phyloP scores from a whole-genome alignment of 2,113 vertebrate species.

The Choloepus hoffmanni region DNA sequence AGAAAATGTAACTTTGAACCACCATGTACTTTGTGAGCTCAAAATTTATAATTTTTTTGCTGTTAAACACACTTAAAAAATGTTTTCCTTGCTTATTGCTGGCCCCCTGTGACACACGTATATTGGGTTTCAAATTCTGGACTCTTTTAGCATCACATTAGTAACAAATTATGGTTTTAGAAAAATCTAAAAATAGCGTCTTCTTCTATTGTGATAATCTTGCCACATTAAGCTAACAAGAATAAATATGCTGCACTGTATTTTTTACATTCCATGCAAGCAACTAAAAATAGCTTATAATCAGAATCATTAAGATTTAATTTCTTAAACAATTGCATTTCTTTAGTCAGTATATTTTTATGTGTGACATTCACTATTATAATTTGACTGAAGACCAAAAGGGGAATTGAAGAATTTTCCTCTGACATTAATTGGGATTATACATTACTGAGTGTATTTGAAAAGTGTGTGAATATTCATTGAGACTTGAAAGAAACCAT shows the following conservation, averaged over 20 bases:
- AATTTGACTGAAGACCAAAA: neutral
- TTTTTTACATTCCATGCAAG: slow-evolving; percentile 18
- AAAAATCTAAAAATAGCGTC: slow-evolving; percentile 45
- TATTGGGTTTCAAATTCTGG: slow-evolving; percentile 12
- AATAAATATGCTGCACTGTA: slow-evolving; percentile 23
- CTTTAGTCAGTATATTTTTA: slow-evolving; percentile 13
- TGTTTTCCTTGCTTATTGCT: neutral
- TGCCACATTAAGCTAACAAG: slow-evolving; percentile 47
- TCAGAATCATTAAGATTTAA: neutral
- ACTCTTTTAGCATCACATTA: neutral
- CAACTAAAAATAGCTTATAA: slow-evolving; percentile 40
- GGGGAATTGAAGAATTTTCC: neutral
- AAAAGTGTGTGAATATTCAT: neutral
- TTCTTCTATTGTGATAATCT: neutral
- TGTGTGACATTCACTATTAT: neutral
- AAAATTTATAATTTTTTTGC: slow-evolving; percentile 6
- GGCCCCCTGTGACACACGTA: neutral
- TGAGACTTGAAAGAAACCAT: neutral
- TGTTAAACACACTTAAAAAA: neutral
- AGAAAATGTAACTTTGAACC: neutral
- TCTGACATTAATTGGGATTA: neutral
- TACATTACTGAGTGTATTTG: neutral
- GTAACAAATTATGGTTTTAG: slow-evolving; percentile 42
- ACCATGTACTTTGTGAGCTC: neutral
- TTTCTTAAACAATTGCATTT: slow-evolving; percentile 44